phyloP scores from a whole-genome alignment of 2,797 vertebrate species.

The Cygnus olor region DNA sequence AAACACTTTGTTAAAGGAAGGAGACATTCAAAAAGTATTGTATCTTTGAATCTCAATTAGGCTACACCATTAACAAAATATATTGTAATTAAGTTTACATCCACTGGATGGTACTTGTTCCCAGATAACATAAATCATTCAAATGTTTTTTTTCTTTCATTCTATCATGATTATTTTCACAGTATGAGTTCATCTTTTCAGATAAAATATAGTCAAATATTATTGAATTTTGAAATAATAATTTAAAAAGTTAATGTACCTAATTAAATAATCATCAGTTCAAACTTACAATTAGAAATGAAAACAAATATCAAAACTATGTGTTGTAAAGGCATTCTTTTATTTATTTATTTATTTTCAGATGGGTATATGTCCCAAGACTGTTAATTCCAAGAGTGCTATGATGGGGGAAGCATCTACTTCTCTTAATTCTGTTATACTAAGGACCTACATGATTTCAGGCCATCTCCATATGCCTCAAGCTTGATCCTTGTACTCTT shows the following conservation, averaged over 20 bases:
- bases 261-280: constrained; percentile 69
- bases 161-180: constrained; percentile 64
- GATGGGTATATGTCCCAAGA: background rate
- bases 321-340: background rate
- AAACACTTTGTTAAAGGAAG: constrained; percentile 47
- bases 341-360: background rate
- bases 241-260: constrained; percentile 48
- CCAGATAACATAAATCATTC: constrained; percentile 70
- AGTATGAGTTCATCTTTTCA: constrained; percentile 65
- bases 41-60: constrained; percentile 65
- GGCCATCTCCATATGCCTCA: background rate
- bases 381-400: background rate
- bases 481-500: background rate
- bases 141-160: constrained; percentile 55
- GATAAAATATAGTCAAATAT: constrained; percentile 55
- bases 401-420: background rate
- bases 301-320: constrained; percentile 60
- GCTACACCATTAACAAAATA: constrained; percentile 71
- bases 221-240: constrained; percentile 53
- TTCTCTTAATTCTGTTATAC: background rate
- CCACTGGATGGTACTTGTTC: constrained; percentile 62
- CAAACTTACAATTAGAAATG: constrained; percentile 45
- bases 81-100: constrained; percentile 71
- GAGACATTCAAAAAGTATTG: constrained; percentile 31
- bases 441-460: background rate